Percentiles rank a stretch among this genome's conserved stretches.
Evolutionary conservation across 2,113 vertebrate species (phyloP).

Genomic region (Arenaria interpres): DNA sequence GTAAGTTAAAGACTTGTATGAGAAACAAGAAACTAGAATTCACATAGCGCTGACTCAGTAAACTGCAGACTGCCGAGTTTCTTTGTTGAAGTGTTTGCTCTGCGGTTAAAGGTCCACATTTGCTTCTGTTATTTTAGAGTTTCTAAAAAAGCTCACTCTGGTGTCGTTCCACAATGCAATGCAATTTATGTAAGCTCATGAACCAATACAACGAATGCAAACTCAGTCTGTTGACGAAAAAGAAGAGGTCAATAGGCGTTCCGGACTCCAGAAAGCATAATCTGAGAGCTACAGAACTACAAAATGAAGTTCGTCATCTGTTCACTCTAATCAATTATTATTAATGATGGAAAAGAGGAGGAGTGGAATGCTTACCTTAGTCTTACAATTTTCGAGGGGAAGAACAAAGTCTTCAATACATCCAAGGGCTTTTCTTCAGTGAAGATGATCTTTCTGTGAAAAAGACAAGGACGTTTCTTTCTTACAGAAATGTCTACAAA

Average conservation of each 20-base stretch:
- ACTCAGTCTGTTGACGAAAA: not conserved
- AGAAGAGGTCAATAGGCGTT: not conserved
- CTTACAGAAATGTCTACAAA: not conserved
- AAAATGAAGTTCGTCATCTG: not conserved
- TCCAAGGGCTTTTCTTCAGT: not conserved
- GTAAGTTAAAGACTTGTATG: not conserved
- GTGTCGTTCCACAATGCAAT: accelerated
- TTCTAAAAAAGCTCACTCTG: not conserved
- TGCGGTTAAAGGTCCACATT: not conserved
- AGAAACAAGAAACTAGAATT: not conserved
- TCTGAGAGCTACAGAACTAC: not conserved
- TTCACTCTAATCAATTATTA: not conserved
- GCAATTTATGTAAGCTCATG: not conserved
- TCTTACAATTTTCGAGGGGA: not conserved
- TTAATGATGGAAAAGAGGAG: not conserved
- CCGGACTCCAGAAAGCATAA: not conserved
- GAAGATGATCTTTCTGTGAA: not conserved
- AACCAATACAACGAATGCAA: accelerated
- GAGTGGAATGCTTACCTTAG: not conserved
- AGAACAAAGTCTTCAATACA: not conserved
- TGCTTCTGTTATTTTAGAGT: not conserved
- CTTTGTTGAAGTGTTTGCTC: not conserved
- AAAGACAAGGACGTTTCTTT: constrained; percentile 14
- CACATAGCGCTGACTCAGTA: not conserved
- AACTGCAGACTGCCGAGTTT: not conserved